These are phyloP conservation scores for Cataglyphis livida DNA, from an alignment of 2,888 invertebrate genomes.

Conservation along the genomic window DNA sequence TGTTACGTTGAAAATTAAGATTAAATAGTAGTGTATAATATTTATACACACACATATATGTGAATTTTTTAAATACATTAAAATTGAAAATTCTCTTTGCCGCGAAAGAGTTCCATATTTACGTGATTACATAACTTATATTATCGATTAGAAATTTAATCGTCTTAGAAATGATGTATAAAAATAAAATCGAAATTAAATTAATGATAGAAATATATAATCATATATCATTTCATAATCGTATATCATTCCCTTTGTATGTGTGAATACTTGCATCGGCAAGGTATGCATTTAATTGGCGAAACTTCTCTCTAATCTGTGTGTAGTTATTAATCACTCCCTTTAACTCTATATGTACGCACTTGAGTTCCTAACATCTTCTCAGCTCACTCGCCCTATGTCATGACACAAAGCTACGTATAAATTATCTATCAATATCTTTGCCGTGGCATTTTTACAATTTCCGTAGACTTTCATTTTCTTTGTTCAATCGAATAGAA, in stretches of 20 bases:
- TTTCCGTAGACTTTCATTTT: background rate
- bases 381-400: background rate
- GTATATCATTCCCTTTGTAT: too few species aligned
- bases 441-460: constrained; percentile 7
- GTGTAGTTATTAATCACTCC: constrained; percentile 21
- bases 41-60: background rate
- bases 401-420: background rate
- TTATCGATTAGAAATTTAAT: background rate
- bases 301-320: background rate
- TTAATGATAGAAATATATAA: too few species aligned
- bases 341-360: background rate
- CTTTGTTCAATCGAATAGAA: background rate
- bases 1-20: background rate
- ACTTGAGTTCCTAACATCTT: background rate
- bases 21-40: background rate
- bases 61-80: background rate
- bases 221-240: too few species aligned
- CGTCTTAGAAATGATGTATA: too few species aligned
- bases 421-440: background rate
- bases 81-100: background rate
- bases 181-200: too few species aligned
- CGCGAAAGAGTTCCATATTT: background rate
- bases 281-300: constrained; percentile 4
- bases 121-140: background rate
- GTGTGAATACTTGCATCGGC: background rate